These are phyloP conservation scores for Centropristis striata DNA, from an alignment of 2,113 vertebrate species.

Conservation along the genomic window DNA sequence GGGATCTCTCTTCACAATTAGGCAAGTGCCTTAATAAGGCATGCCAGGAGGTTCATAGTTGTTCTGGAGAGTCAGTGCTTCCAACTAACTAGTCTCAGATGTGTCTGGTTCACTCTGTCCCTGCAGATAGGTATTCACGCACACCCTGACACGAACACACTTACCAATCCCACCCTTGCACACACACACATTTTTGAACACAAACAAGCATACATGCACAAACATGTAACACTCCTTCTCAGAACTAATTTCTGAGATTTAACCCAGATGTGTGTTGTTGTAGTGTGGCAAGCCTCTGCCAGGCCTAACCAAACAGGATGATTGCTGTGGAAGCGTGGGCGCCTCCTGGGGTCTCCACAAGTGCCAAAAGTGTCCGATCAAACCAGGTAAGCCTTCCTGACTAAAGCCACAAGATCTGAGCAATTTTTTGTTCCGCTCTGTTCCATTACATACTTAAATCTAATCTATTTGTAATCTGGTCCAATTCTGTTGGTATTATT, in stretches of 20 bases:
- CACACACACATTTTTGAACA: constrained; percentile 10
- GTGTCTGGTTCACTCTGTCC: constrained; percentile 63
- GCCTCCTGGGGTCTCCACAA: constrained; percentile 92
- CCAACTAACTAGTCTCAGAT: constrained; percentile 72
- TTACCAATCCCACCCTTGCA: constrained; percentile 5
- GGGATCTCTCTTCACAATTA: constrained; percentile 70
- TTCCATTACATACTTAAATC: constrained; percentile 49
- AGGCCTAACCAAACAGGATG: constrained; percentile 92
- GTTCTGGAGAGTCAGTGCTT: constrained; percentile 48
- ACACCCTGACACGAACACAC: constrained; percentile 37
- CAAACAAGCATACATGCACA: constrained; percentile 54
- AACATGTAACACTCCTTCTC: constrained; percentile 48
- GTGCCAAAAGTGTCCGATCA: constrained; percentile 91
- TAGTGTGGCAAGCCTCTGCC: constrained; percentile 93
- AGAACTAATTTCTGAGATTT: constrained; percentile 53
- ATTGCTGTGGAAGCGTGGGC: constrained; percentile 95
- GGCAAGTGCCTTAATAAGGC: constrained; percentile 60
- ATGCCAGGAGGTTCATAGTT: constrained; percentile 61
- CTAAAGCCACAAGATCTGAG: constrained; percentile 28
- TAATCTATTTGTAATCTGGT: constrained; percentile 42
- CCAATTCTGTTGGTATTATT: constrained; percentile 37
- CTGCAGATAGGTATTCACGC: constrained; percentile 49
- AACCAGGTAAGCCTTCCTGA: constrained; percentile 89
- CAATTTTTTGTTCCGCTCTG: constrained; percentile 15
- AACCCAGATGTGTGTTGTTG: constrained; percentile 76